phyloP scores from a whole-genome alignment of 2,797 vertebrate genomes.

The Malacoraja senta region DNA sequence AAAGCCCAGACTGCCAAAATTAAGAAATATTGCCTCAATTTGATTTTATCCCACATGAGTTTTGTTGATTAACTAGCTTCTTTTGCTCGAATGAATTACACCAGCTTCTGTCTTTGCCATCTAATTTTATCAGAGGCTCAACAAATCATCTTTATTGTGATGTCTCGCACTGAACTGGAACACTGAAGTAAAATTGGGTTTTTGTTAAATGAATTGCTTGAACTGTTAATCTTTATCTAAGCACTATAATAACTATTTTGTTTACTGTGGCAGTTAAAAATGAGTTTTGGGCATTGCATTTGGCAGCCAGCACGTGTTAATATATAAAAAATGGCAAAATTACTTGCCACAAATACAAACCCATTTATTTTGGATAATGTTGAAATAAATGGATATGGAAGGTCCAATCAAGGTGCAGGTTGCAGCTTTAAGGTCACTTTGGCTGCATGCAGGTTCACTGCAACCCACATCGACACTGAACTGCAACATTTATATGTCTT shows the following conservation, averaged over 20 bases:
- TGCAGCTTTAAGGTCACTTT: slow-evolving; percentile 46
- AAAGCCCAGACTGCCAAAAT: slow-evolving; percentile 52
- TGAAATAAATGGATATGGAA: not conserved
- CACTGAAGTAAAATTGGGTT: slow-evolving; percentile 57
- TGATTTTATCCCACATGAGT: slow-evolving; percentile 52
- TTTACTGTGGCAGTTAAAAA: slow-evolving; percentile 52
- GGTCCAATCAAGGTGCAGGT: not conserved
- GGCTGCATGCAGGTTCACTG: slow-evolving; percentile 44
- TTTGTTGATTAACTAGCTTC: slow-evolving; percentile 64
- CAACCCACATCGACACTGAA: slow-evolving; percentile 42
- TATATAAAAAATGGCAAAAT: not conserved
- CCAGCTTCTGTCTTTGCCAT: slow-evolving; percentile 54
- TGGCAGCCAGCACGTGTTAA: slow-evolving; percentile 14
- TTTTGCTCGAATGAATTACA: slow-evolving; percentile 61
- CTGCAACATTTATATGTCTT: slow-evolving; percentile 45
- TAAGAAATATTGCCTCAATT: slow-evolving; percentile 54
- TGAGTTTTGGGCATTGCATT: not conserved
- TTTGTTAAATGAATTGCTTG: slow-evolving; percentile 62
- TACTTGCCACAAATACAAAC: not conserved
- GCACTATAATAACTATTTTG: slow-evolving; percentile 61
- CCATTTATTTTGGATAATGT: not conserved
- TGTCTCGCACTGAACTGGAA: slow-evolving; percentile 53
- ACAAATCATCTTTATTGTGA: slow-evolving; percentile 60
- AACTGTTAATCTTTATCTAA: slow-evolving; percentile 76
- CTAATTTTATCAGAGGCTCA: slow-evolving; percentile 65